Evolutionary conservation across 2,888 invertebrate genomes (phyloP).

Genomic region (Xanthostigma xanthostigma): DNA sequence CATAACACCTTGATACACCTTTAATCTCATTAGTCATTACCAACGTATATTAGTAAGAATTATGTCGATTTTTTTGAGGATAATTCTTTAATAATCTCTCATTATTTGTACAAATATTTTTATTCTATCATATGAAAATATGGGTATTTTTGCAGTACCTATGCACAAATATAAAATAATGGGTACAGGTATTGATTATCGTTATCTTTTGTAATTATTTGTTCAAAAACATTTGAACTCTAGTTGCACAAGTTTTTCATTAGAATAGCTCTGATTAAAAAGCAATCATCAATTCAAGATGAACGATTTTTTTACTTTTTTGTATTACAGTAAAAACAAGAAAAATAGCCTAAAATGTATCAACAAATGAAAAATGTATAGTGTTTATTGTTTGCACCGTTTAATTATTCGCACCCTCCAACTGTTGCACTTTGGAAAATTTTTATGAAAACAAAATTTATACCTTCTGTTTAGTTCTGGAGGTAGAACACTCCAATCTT

Average conservation of each 20-base stretch:
- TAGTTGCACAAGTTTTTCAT: too few species aligned
- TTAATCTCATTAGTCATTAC: too few species aligned
- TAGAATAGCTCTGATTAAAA: background rate
- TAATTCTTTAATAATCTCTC: too few species aligned
- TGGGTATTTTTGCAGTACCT: too few species aligned
- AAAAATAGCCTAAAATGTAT: background rate
- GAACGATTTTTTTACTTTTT: conserved; percentile 6
- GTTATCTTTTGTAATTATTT: background rate
- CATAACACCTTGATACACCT: too few species aligned
- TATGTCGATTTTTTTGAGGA: too few species aligned
- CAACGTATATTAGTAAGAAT: too few species aligned
- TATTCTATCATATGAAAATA: too few species aligned
- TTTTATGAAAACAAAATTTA: conserved; percentile 22
- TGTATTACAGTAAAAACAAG: conserved; percentile 4
- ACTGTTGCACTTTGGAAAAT: conserved; percentile 7
- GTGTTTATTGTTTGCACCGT: background rate
- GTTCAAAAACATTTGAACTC: too few species aligned
- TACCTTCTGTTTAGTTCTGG: conserved; percentile 78
- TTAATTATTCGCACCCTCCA: background rate
- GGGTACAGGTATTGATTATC: background rate
- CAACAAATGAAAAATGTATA: background rate
- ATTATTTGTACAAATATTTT: too few species aligned
- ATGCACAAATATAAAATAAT: too few species aligned
- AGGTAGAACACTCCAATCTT: conserved; percentile 74
- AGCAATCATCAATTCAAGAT: background rate